Evolutionary conservation across 2,797 vertebrate genomes (phyloP).

Genomic region (Macroramphosus scolopax): DNA sequence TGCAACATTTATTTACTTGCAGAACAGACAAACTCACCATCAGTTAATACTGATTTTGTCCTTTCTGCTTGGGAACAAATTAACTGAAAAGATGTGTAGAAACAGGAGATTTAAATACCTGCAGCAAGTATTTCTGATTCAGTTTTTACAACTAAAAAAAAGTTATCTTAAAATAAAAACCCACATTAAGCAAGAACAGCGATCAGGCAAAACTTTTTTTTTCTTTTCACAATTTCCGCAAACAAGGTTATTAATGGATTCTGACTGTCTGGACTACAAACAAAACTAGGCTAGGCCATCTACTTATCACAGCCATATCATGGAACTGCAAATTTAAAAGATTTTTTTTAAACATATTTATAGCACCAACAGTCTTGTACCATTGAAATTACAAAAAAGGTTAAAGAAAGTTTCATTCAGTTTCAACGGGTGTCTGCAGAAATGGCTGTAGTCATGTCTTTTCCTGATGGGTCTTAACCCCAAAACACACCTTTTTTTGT

Average conservation of each 20-base stretch:
- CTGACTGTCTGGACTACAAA: constrained; percentile 67
- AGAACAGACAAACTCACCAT: constrained; percentile 23
- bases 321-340: constrained; percentile 82
- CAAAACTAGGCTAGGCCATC: constrained; percentile 70
- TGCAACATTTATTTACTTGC: constrained; percentile 53
- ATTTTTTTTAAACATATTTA: constrained; percentile 73
- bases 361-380: constrained; percentile 75
- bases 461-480: constrained; percentile 43
- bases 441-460: constrained; percentile 52
- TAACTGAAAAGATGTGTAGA: constrained; percentile 33
- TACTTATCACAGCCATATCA: constrained; percentile 74
- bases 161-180: constrained; percentile 59
- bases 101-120: constrained; percentile 28
- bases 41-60: constrained; percentile 12
- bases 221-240: constrained; percentile 36
- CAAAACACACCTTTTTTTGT: constrained; percentile 24
- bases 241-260: constrained; percentile 53
- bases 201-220: constrained; percentile 73
- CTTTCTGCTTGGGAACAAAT: constrained; percentile 18
- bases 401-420: constrained; percentile 40
- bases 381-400: constrained; percentile 53
- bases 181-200: constrained; percentile 75
- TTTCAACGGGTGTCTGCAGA: constrained; percentile 54
- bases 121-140: constrained; percentile 26
- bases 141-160: constrained; percentile 44